Evolutionary conservation across 2,113 vertebrate genomes (phyloP), one percentile per base, ranked within the genome.

Genomic region (Bubalus kerabau): DNA sequence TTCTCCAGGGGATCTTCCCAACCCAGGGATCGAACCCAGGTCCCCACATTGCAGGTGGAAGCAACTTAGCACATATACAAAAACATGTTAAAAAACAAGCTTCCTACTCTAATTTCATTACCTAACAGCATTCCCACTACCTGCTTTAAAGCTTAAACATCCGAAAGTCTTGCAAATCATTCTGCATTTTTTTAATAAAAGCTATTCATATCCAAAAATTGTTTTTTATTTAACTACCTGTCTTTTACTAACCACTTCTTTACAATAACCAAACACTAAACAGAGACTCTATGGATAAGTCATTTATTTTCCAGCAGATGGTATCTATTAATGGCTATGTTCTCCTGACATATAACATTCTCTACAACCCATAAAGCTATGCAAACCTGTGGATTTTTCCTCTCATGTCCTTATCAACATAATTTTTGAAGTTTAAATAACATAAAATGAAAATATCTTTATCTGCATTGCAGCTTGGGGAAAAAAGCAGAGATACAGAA

Each of bases 391-490:
- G 19, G n/a, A 36, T 30, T 54, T 81, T 93, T 36, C 26, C 40
- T 59, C 26, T 91, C 23, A n/a, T 54, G 28, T 62, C 30, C 19
- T 83, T 82, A 92, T 50, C n/a, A 80, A 88, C 8, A 24, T 57
- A 96, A 93, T 52, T 81, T 95, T 93, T 64, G 6, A 94, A 96
- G 91, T 76, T 54, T 93, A 97, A 92, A 5, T 83, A 85, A 82
- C 56, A 59, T 23, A 82, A 54, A 82, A n/a, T 82, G 30, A 54
- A 94, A 95, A 52, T 80, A 82, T 54, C 46, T 59, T 93, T 62
- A 88, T 93, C 89, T 91, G 30, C 26, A 89, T 56, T 86, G 11
- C 10, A 60, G 21, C 15, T 32, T 64, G 89, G 21, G 2, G 2
- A 10, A 9, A 26, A 62, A 78, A 88, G 40, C 5, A n/a, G 36